Conservation (phyloP, 37 sponge, comb jelly and placozoan genomes). For the Halisarca cf. caerulea region DNA sequence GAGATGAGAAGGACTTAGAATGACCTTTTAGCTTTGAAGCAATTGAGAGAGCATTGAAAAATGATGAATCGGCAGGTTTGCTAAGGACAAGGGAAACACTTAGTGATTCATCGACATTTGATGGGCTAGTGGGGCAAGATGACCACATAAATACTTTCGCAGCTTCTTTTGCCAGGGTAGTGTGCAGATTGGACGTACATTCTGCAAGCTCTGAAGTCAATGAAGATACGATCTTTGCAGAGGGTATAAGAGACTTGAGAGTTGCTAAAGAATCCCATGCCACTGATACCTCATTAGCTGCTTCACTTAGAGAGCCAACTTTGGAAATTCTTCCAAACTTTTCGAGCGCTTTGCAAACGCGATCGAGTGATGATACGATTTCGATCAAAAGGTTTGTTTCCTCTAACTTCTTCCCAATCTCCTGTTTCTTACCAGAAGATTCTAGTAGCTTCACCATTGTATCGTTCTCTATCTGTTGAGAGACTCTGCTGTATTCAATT, state of each 20-base stretch:
- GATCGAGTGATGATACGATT: not conserved
- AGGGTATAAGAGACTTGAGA: not conserved
- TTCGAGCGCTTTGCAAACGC: not conserved
- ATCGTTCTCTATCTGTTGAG: constrained; percentile 7
- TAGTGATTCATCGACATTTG: not conserved
- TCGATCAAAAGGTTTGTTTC: not conserved
- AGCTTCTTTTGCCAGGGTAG: not conserved
- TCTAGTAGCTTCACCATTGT: constrained; percentile 17
- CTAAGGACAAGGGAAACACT: not conserved
- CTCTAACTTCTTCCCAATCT: not conserved
- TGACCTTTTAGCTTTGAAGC: not conserved
- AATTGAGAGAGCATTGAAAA: not conserved
- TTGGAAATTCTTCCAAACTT: not conserved
- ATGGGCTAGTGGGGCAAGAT: not conserved
- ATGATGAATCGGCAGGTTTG: not conserved
- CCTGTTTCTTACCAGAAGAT: constrained; percentile 12
- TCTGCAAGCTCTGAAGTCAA: not conserved
- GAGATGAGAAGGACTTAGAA: not conserved
- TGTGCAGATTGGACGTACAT: constrained; percentile 9
- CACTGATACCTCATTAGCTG: not conserved
- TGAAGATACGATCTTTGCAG: not conserved
- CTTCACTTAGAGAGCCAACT: not conserved
- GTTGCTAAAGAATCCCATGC: not conserved
- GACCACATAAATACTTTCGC: constrained; percentile 10
- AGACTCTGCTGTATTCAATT: not conserved